Evolutionary conservation across 2,113 vertebrate species (phyloP), one percentile per base, ranked within the genome.

Genomic region (Pimephales promelas): DNA sequence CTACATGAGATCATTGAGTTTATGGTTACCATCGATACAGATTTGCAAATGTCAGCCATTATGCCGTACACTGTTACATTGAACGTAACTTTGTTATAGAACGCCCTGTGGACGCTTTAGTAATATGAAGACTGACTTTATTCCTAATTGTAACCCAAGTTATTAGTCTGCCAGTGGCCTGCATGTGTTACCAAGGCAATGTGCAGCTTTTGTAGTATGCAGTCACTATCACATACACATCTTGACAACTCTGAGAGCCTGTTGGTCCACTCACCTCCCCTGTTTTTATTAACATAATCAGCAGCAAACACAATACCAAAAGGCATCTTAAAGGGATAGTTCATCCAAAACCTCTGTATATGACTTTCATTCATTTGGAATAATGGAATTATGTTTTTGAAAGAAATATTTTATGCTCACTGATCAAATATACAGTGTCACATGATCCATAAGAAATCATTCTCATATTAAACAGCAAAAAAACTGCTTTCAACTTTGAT

Each of bases 121-220:
- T 56, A 66, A 80, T 70, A 34, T 70, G 31, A 81, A 56, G 47
- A 81, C 7, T 24, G 18, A 16, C 64, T 52, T 18, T 56, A 70
- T 70, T 47, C 22, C 7, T 52, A 34, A n/a, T 52, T 80, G 34
- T 61, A 79, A 79, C 47, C 79, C 26, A 56, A 70, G 28, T 52
- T 81, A 24, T 81, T 56, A 66, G 26, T 43, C 40, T 6, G 40
- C 40, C 78, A 49, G 26, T 66, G 26, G 16, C 24, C 9, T 62
- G 28, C 43, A 66, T 80, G 26, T 14, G 18, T 66, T 66, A 36
- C 20, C 3, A 61, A 61, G 9, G 36, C 34, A 61, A n/a, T n/a
- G n/a, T n/a, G 3, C 16, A 8, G 10, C 70, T 47, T 57, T 36
- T 57, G 36, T 57, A 40, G 75, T 59, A 61, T 40, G 77, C 59